A percentile compares a stretch with the other conserved stretches of the same genome.
These are phyloP conservation scores for Actenoides lindsayi DNA, from an alignment of 2,113 vertebrate genomes.

Conservation along the genomic window DNA sequence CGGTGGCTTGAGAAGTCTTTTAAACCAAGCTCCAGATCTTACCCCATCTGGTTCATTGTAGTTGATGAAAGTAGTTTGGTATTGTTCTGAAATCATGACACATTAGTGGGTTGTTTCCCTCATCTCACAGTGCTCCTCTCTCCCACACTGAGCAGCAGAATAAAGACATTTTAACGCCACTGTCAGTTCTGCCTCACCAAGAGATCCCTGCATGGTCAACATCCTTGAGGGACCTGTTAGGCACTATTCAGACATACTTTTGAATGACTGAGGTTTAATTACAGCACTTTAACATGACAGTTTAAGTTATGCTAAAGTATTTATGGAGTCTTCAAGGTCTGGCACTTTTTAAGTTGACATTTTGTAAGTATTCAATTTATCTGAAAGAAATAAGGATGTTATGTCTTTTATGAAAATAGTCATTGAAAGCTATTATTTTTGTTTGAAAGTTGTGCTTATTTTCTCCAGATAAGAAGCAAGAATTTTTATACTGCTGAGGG, in stretches of 20 bases:
- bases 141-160: background rate
- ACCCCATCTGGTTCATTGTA: background rate
- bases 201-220: background rate
- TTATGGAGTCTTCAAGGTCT: background rate
- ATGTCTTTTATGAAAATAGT: background rate
- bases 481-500: background rate
- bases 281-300: background rate
- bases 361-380: background rate
- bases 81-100: background rate
- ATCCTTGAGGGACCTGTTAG: background rate
- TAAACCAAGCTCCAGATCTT: background rate
- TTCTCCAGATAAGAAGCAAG: background rate
- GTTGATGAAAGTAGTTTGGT: background rate
- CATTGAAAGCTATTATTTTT: background rate
- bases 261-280: background rate
- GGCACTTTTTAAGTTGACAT: accelerated
- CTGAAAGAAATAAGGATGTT: background rate
- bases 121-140: background rate
- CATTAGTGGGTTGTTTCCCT: background rate
- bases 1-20: background rate
- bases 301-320: background rate
- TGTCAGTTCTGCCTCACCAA: background rate
- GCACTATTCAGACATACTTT: background rate
- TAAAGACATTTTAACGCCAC: background rate
- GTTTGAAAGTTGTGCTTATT: background rate